Base-by-base conservation (phyloP, 2,888 invertebrate genomes). In the Hirtodrosophila duncani region DNA sequence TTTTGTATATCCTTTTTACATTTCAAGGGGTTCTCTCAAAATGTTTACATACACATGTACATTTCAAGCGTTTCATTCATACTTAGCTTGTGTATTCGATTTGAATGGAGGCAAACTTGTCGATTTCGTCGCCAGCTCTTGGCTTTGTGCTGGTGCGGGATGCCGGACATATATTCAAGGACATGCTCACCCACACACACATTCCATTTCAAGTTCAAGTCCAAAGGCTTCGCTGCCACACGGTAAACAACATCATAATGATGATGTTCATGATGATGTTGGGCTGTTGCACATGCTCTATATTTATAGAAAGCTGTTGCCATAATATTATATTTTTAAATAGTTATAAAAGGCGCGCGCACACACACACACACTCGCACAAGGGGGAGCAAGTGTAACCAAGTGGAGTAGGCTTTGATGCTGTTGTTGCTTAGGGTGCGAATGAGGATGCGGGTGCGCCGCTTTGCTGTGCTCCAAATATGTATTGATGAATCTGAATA, bases 401-500 rank as follows among this genome's bases (percentile, higher is more conserved):
- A 27, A 18, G 36, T 11, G 13, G 27, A 38, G 55, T 31, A 55
- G 63, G 63, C 58, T 63, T 58, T 44, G 56, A 62, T 53, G 58
- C 38, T 56, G 18, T n/a, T n/a, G n/a, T n/a, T n/a, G n/a, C n/a
- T n/a, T n/a, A n/a, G n/a, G n/a, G n/a, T n/a, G n/a, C n/a, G n/a
- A n/a, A n/a, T n/a, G n/a, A n/a, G n/a, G n/a, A n/a, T n/a, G n/a
- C n/a, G n/a, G n/a, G n/a, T n/a, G n/a, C 7, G 8, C 13, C 18
- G 7, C 48, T 23, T 36, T 3, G 20, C 14, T 7, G 14, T 27
- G 13, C 3, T 2, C 11, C 27, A 16, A n/a, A n/a, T n/a, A n/a
- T n/a, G 16, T 18, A 23, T 13, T 63, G 42, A 74, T 80, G 72
- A 80, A 81, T 71, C n/a, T n/a, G 68, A 77, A 75, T 65, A n/a